Evolutionary conservation across 2,888 invertebrate genomes (phyloP).

Genomic region (Myopa testacea): DNA sequence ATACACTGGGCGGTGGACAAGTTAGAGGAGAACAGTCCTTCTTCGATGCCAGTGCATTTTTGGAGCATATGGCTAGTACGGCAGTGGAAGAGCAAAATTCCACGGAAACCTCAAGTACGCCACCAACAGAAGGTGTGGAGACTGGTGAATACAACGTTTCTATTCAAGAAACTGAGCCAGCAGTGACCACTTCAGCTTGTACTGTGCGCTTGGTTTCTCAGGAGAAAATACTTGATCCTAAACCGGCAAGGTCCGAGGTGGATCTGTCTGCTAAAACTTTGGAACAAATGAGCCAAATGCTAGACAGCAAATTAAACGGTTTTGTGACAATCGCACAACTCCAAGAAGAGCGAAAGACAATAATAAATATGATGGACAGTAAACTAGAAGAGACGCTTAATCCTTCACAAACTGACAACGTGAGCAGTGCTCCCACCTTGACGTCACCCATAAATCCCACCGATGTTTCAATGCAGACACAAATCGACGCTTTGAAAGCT

Average conservation of each 20-base stretch:
- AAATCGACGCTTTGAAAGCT: constrained; percentile 40
- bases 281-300: constrained; percentile 43
- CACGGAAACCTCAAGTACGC: constrained; percentile 32
- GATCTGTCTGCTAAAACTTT: constrained; percentile 42
- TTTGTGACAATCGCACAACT: constrained; percentile 44
- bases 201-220: constrained; percentile 20
- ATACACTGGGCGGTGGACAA: constrained; percentile 24
- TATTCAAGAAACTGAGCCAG: background rate
- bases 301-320: constrained; percentile 47
- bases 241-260: constrained; percentile 5
- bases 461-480: constrained; percentile 7
- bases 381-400: constrained; percentile 2
- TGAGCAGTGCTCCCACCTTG: background rate
- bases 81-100: constrained; percentile 37
- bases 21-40: constrained; percentile 23
- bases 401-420: background rate
- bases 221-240: constrained; percentile 21
- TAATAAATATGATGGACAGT: constrained; percentile 28
- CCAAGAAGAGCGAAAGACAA: constrained; percentile 32
- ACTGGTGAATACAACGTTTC: constrained; percentile 16
- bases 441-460: background rate
- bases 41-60: constrained; percentile 40
- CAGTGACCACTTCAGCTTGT: background rate
- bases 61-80: constrained; percentile 32
- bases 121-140: constrained; percentile 32